Conservation (phyloP, 2,113 vertebrate species). For the Crotalus horridus region DNA sequence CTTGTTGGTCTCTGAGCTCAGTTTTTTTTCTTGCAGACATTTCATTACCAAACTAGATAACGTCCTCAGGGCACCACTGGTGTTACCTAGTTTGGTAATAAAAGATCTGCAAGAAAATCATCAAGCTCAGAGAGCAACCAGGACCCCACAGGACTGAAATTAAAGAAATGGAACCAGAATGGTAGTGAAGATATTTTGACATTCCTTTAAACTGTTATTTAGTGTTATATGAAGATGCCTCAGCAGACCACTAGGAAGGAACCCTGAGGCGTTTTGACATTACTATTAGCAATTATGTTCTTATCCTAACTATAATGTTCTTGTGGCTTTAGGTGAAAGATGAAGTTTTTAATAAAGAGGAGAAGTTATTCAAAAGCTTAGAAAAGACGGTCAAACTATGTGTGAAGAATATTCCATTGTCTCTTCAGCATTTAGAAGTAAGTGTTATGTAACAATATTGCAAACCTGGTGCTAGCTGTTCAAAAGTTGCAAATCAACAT, state of each 20-base stretch:
- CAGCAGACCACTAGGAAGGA: slow-evolving; percentile 31
- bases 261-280: background rate
- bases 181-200: background rate
- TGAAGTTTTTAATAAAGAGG: slow-evolving; percentile 86
- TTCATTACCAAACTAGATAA: background rate
- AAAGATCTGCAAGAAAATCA: background rate
- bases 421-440: slow-evolving; percentile 82
- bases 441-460: slow-evolving; percentile 1
- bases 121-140: background rate
- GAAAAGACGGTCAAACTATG: slow-evolving; percentile 88
- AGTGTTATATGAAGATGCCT: background rate
- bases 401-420: slow-evolving; percentile 82
- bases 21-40: background rate
- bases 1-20: background rate
- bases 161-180: background rate
- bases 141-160: background rate
- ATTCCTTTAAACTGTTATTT: background rate
- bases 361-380: slow-evolving; percentile 87
- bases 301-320: slow-evolving; percentile 26
- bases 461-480: background rate
- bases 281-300: background rate
- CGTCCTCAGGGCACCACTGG: background rate
- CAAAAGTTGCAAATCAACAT: background rate
- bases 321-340: slow-evolving; percentile 85
- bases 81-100: background rate